Conservation (phyloP, 2,113 vertebrate species). For the Zapornia atra region DNA sequence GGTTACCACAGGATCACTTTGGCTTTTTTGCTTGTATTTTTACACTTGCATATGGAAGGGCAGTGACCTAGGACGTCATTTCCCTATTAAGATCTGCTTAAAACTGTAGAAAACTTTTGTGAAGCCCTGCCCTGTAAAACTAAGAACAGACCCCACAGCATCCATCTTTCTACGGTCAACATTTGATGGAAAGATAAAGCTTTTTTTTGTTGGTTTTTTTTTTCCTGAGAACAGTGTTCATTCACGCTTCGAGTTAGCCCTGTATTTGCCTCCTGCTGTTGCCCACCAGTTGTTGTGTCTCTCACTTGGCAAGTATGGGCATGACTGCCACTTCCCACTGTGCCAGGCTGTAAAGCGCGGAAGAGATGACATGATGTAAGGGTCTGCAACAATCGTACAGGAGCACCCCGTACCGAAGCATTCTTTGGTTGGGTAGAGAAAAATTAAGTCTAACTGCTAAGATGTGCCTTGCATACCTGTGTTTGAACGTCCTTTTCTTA, state of each 20-base stretch:
- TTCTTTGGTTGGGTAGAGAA: constrained; percentile 44
- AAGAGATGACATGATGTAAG: background rate
- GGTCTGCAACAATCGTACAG: background rate
- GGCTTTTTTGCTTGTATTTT: background rate
- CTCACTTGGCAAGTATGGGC: background rate
- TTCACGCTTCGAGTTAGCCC: background rate
- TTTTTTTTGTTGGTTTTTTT: background rate
- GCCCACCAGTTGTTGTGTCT: background rate
- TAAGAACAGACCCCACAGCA: background rate
- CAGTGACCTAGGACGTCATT: background rate
- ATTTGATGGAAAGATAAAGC: background rate
- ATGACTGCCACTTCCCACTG: background rate
- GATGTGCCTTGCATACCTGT: background rate
- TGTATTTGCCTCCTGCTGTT: background rate
- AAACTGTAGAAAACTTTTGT: background rate
- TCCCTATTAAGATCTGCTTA: background rate
- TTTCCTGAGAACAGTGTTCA: constrained; percentile 40
- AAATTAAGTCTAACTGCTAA: background rate
- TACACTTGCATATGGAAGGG: background rate
- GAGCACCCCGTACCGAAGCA: background rate
- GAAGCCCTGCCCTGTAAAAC: background rate
- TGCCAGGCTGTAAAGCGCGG: background rate
- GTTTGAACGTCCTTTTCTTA: background rate
- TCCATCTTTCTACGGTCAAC: background rate
- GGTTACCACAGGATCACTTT: constrained; percentile 37